Percentiles rank a stretch among this genome's conserved stretches.
Conservation (phyloP, 2,797 vertebrate genomes). For the Merluccius polli region DNA sequence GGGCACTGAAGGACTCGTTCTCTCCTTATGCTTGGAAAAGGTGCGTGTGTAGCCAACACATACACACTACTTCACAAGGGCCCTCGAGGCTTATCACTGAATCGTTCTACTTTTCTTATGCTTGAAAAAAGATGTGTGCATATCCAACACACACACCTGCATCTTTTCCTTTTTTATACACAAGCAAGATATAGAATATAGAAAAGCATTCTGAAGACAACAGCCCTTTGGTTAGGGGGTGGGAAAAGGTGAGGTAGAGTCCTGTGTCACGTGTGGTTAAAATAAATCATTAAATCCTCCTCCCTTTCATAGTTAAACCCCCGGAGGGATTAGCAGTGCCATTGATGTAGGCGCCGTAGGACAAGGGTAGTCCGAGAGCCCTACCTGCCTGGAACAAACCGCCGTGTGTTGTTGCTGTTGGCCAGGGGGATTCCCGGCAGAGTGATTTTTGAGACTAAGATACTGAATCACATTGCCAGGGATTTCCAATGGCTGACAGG, state of each 20-base stretch:
- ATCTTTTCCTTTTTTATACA: background rate
- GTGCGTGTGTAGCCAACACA: background rate
- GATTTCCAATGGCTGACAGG: conserved; percentile 92
- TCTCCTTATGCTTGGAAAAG: background rate
- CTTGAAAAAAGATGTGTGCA: background rate
- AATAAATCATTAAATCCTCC: background rate
- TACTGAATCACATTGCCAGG: conserved; percentile 98
- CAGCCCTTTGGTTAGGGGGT: background rate
- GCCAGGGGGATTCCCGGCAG: conserved; percentile 95
- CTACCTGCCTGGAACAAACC: background rate
- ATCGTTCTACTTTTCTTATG: background rate
- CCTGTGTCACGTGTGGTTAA: background rate
- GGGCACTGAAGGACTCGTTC: background rate
- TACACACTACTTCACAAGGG: background rate
- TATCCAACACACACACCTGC: too few species aligned
- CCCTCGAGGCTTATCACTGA: background rate
- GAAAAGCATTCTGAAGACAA: too few species aligned
- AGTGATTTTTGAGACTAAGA: conserved; percentile 87
- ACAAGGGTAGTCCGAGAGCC: background rate
- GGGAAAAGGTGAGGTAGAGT: background rate
- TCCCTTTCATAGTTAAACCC: background rate
- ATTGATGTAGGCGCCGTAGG: background rate
- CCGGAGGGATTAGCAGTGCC: background rate
- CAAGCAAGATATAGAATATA: background rate
- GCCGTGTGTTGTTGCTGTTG: conserved; percentile 65